Percentiles rank a stretch among this genome's conserved stretches.
phyloP scores from a whole-genome alignment of 2,797 vertebrate species.

The Clarias fuscus region DNA sequence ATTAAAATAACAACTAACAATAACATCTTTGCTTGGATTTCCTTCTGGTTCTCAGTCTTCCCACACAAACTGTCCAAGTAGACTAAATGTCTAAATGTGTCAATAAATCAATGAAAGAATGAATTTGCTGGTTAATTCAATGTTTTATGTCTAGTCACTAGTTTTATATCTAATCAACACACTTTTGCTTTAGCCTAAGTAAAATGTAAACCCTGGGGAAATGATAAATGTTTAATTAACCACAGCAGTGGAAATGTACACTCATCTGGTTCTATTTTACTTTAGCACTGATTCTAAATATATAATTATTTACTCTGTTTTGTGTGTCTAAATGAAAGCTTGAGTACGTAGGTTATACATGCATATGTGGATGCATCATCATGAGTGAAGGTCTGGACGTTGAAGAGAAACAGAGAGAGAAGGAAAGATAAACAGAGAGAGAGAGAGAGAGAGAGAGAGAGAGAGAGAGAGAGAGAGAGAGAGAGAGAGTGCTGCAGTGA shows the following conservation, averaged over 20 bases:
- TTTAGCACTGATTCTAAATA: not conserved
- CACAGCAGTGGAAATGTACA: not conserved
- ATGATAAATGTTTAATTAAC: not conserved
- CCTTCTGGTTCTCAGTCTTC: not conserved
- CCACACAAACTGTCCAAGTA: not conserved
- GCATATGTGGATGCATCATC: not conserved
- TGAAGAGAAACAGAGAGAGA: slow-evolving; percentile 16
- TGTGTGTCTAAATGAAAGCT: not conserved
- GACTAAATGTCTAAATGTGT: not conserved
- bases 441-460: not conserved
- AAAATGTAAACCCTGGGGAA: not conserved
- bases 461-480: slow-evolving; percentile 1
- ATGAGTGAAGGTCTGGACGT: not conserved
- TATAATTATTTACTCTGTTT: not conserved
- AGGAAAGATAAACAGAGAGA: not conserved
- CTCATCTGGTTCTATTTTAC: not conserved
- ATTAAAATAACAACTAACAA: too few relatives aligned
- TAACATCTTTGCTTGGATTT: not conserved
- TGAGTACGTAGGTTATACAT: not conserved
- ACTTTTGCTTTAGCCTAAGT: not conserved
- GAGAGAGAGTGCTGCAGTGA: slow-evolving; percentile 9
- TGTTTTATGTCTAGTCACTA: not conserved
- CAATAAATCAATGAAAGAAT: not conserved
- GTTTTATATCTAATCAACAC: not conserved
- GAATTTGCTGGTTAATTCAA: not conserved